A percentile compares a stretch with the other conserved stretches of the same genome.
Evolutionary conservation across 2,113 vertebrate genomes (phyloP).

Genomic region (Pteropus alecto): DNA sequence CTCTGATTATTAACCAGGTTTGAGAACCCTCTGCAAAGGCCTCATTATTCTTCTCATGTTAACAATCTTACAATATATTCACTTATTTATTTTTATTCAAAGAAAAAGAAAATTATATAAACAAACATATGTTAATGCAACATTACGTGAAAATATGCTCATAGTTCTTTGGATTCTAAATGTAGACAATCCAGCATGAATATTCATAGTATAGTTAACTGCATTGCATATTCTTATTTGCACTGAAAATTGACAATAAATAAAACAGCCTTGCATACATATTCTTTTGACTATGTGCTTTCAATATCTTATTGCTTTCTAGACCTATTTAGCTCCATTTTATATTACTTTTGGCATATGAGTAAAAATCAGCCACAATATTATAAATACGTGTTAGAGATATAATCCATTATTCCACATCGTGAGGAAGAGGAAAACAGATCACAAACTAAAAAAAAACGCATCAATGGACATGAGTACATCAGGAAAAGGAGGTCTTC

Average conservation of each 20-base stretch:
- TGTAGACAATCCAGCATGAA: constrained; percentile 53
- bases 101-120: constrained; percentile 65
- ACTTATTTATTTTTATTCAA: constrained; percentile 63
- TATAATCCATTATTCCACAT: not conserved
- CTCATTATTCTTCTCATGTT: not conserved
- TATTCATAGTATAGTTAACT: constrained; percentile 68
- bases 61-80: constrained; percentile 27
- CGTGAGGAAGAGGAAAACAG: not conserved
- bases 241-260: constrained; percentile 66
- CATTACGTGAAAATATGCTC: constrained; percentile 63
- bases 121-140: constrained; percentile 66
- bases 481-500: not conserved
- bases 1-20: not conserved
- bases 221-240: constrained; percentile 54
- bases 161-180: constrained; percentile 61
- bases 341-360: constrained; percentile 14
- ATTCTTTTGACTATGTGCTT: constrained; percentile 43
- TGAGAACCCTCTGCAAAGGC: not conserved
- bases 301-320: constrained; percentile 18
- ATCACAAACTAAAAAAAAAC: not conserved
- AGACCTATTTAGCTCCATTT: constrained; percentile 2
- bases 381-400: not conserved
- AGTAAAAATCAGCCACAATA: constrained; percentile 30
- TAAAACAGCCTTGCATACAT: constrained; percentile 54
- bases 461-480: not conserved